These are phyloP conservation scores for Dromococcyx pavoninus DNA, from an alignment of 2,797 vertebrate species.

Conservation along the genomic window DNA sequence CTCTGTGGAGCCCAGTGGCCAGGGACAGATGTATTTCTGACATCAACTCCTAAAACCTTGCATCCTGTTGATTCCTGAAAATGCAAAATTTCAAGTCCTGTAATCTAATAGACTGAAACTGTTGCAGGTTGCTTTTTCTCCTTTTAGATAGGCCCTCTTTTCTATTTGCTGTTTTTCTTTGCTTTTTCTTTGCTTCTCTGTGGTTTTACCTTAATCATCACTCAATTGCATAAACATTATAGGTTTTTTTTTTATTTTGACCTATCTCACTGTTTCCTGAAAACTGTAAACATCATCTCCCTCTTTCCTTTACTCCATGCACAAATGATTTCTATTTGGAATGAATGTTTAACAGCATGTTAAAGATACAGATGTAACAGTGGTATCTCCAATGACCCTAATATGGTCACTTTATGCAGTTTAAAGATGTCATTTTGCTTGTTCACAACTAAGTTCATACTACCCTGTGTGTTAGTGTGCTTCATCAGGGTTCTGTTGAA, in stretches of 20 bases:
- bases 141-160: background rate
- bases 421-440: background rate
- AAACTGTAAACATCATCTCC: background rate
- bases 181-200: background rate
- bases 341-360: background rate
- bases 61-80: background rate
- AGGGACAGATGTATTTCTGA: background rate
- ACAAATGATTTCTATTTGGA: background rate
- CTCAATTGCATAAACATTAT: background rate
- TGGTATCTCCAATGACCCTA: background rate
- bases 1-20: background rate
- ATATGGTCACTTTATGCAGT: background rate
- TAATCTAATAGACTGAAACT: background rate
- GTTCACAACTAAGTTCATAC: background rate
- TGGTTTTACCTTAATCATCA: background rate
- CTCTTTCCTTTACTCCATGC: background rate
- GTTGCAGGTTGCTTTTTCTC: background rate
- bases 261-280: background rate
- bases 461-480: background rate
- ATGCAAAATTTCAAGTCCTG: background rate
- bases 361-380: background rate
- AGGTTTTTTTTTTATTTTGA: background rate
- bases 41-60: background rate
- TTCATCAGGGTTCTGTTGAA: background rate
- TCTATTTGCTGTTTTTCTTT: background rate